These are phyloP conservation scores for Synodontis membranacea DNA, from an alignment of 2,113 vertebrate species.

Conservation along the genomic window DNA sequence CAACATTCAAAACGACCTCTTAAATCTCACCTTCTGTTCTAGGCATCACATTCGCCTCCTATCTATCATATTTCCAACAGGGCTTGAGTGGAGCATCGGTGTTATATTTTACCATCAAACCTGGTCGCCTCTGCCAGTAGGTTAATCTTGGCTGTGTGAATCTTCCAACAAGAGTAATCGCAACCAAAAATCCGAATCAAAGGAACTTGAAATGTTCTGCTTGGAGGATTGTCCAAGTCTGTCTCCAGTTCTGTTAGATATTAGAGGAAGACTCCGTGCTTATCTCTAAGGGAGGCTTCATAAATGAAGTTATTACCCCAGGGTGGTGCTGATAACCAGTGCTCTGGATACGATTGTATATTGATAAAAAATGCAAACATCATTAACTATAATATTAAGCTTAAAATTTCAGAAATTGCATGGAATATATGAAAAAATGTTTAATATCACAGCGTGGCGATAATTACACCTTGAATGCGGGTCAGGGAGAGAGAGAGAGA, in stretches of 20 bases:
- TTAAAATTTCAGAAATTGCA: background rate
- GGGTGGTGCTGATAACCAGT: background rate
- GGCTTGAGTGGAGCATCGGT: background rate
- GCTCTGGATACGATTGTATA: background rate
- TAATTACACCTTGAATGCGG: background rate
- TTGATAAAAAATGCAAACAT: background rate
- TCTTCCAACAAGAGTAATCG: background rate
- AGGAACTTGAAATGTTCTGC: background rate
- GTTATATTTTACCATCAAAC: background rate
- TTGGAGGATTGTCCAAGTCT: background rate
- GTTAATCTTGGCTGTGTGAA: background rate
- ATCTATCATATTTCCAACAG: background rate
- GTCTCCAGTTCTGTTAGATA: background rate
- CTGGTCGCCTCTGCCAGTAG: background rate
- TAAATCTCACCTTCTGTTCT: background rate
- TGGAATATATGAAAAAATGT: background rate
- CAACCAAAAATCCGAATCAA: background rate
- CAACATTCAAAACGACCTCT: background rate
- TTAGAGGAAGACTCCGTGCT: background rate
- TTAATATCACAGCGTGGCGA: background rate
- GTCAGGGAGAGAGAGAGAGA: background rate
- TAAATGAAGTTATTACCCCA: background rate
- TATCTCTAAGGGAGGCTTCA: background rate
- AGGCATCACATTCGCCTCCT: background rate
- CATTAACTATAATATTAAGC: background rate